Evolutionary conservation across 2,888 invertebrate genomes (phyloP).

Genomic region (Volucella zonaria): DNA sequence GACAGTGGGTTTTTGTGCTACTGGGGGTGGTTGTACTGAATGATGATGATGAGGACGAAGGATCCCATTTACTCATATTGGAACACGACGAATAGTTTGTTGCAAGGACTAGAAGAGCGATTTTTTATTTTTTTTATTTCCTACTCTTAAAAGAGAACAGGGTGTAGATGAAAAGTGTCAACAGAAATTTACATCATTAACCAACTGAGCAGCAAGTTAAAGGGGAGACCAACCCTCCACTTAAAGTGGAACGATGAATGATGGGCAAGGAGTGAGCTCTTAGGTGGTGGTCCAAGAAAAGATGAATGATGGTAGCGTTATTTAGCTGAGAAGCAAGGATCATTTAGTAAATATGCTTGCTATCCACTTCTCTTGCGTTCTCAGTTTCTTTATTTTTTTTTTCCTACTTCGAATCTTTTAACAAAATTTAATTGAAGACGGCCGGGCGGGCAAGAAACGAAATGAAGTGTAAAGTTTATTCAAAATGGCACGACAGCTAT

Average conservation of each 20-base stretch:
- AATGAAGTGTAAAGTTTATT: slow-evolving; percentile 70
- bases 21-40: background rate
- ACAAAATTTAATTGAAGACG: slow-evolving; percentile 58
- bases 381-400: slow-evolving; percentile 6
- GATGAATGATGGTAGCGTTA: slow-evolving; percentile 63
- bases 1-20: too few species aligned
- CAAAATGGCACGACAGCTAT: slow-evolving; percentile 63
- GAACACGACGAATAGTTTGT: slow-evolving; percentile 29
- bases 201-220: slow-evolving; percentile 66
- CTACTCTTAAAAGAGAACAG: slow-evolving; percentile 29
- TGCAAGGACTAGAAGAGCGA: slow-evolving; percentile 21
- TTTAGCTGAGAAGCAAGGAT: slow-evolving; percentile 55
- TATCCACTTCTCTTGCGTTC: background rate
- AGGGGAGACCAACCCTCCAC: background rate
- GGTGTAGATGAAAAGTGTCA: slow-evolving; percentile 70
- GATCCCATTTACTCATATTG: slow-evolving; percentile 26
- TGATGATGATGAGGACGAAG: slow-evolving; percentile 9
- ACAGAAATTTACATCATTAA: slow-evolving; percentile 73
- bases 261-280: slow-evolving; percentile 8
- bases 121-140: slow-evolving; percentile 10
- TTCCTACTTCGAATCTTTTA: slow-evolving; percentile 8
- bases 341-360: slow-evolving; percentile 67
- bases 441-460: slow-evolving; percentile 18
- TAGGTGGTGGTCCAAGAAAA: slow-evolving; percentile 4
- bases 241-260: slow-evolving; percentile 48